Conservation (phyloP, 2,113 vertebrate species). For the Osmerus eperlanus region DNA sequence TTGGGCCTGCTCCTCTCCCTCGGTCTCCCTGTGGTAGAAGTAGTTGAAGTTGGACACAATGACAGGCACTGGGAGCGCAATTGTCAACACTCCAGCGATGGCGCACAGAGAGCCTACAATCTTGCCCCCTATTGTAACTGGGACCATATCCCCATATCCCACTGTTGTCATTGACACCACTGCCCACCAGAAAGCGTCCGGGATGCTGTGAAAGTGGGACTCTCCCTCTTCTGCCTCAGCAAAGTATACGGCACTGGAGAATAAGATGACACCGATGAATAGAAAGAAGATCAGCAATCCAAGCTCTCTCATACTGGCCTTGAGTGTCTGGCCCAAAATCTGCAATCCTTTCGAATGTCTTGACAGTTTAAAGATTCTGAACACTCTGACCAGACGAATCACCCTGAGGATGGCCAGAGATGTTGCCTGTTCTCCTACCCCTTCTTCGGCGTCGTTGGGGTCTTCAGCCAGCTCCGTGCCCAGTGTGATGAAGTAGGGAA, state of each 20-base stretch:
- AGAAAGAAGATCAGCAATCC: constrained; percentile 98
- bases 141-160: constrained; percentile 99
- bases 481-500: constrained; percentile 97
- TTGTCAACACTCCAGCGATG: constrained; percentile 98
- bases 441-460: constrained; percentile 66
- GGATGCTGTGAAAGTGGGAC: constrained; percentile 93
- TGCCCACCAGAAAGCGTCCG: constrained; percentile 99
- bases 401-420: constrained; percentile 98
- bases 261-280: constrained; percentile 98
- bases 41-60: constrained; percentile 99
- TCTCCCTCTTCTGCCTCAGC: constrained; percentile 94
- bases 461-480: constrained; percentile 96
- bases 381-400: constrained; percentile 98
- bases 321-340: constrained; percentile 98
- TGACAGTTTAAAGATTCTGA: constrained; percentile 98
- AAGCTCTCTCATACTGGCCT: constrained; percentile 97
- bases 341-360: constrained; percentile 98
- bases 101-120: constrained; percentile 98
- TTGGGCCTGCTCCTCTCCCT: constrained; percentile 98
- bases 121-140: constrained; percentile 99
- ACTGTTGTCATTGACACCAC: constrained; percentile 99
- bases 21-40: constrained; percentile 99
- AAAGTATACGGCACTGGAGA: constrained; percentile 98
- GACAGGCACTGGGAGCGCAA: constrained; percentile 98
- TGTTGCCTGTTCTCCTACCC: constrained; percentile 94